Evolutionary conservation across 2,888 invertebrate genomes (phyloP).

Genomic region (Ectobius pallidus): DNA sequence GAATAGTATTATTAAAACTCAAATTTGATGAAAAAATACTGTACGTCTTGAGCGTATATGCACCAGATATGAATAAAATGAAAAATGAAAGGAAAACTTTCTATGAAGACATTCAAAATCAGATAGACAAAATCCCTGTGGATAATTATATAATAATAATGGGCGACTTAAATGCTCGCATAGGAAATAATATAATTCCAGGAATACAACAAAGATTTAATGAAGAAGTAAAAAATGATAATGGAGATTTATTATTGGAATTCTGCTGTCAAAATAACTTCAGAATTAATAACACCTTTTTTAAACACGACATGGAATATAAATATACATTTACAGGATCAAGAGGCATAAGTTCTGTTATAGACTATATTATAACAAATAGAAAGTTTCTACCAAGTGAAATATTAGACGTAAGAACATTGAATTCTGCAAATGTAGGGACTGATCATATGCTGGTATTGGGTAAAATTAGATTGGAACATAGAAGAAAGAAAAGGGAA

Average conservation of each 20-base stretch:
- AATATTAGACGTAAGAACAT: too few species aligned
- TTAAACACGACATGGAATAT: too few species aligned
- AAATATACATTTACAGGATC: slow-evolving; percentile 1
- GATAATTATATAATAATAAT: too few species aligned
- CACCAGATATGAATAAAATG: too few species aligned
- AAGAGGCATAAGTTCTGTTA: not conserved
- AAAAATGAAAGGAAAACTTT: not conserved
- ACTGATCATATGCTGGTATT: too few species aligned
- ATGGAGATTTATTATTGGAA: not conserved
- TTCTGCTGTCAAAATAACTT: too few species aligned
- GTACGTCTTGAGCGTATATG: not conserved
- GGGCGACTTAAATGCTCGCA: too few species aligned
- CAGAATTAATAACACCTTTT: too few species aligned
- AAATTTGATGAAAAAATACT: slow-evolving; percentile 5
- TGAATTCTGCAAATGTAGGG: too few species aligned
- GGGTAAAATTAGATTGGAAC: not conserved
- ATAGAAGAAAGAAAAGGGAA: not conserved
- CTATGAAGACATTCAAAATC: not conserved
- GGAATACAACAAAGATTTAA: slow-evolving; percentile 3
- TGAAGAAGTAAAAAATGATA: slow-evolving; percentile 14
- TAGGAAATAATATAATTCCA: slow-evolving; percentile 8
- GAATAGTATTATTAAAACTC: not conserved
- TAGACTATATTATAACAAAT: not conserved
- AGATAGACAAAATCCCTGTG: too few species aligned
- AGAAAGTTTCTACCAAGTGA: too few species aligned